phyloP scores from a whole-genome alignment of 35 echinoderm and acorn worm species.

The Apostichopus japonicus region DNA sequence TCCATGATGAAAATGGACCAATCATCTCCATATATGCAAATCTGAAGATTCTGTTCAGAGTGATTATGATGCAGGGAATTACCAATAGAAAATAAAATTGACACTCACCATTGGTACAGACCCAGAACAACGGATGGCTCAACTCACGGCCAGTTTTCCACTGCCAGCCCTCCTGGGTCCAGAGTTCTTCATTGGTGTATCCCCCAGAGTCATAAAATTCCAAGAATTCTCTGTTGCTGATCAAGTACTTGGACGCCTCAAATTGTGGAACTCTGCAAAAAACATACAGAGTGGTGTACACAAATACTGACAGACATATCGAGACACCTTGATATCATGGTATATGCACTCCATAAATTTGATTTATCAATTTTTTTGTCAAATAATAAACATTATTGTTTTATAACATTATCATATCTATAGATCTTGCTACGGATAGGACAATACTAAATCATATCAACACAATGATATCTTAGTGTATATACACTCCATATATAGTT shows the following conservation, averaged over 20 bases:
- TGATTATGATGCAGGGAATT: background rate
- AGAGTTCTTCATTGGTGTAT: conserved; percentile 76
- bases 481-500: no score
- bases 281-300: no score
- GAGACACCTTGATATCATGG: no score
- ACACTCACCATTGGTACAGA: conserved; percentile 79
- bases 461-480: no score
- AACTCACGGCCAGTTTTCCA: conserved; percentile 69
- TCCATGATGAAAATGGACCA: background rate
- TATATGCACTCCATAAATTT: no score
- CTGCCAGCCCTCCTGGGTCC: conserved; percentile 88
- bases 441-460: no score
- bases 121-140: conserved; percentile 87
- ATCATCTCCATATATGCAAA: background rate
- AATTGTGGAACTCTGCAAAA: conserved; percentile 81
- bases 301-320: no score
- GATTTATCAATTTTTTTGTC: no score
- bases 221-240: conserved; percentile 83
- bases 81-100: background rate
- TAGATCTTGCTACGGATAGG: no score
- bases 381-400: no score
- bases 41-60: background rate
- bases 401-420: no score
- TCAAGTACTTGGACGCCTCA: conserved; percentile 86
- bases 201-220: conserved; percentile 75